A percentile compares a stretch with the other conserved stretches of the same genome.
Conservation (phyloP, 2,113 vertebrate species). For the Labeo rohita region DNA sequence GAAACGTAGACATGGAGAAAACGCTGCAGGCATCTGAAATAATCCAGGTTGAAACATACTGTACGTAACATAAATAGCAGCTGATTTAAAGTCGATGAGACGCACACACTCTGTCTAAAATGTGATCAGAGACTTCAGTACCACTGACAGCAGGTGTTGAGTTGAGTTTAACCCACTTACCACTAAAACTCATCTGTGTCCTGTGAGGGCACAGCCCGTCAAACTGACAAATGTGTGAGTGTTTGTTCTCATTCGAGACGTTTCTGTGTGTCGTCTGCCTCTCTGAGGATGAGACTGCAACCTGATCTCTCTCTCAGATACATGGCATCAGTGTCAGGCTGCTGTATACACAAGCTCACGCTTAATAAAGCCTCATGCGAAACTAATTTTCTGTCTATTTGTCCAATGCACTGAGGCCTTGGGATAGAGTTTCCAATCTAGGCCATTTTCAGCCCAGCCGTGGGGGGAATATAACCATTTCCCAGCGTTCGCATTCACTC, state of each 20-base stretch:
- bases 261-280: conserved; percentile 58
- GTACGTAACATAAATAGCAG: no score
- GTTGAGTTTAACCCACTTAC: not conserved
- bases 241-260: conserved; percentile 51
- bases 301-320: conserved; percentile 67
- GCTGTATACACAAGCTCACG: conserved; percentile 73
- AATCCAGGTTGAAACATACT: no score
- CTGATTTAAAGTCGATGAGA: not conserved
- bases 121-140: not conserved
- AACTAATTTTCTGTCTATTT: conserved; percentile 81
- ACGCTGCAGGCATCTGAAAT: no score
- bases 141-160: not conserved
- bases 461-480: conserved; percentile 66
- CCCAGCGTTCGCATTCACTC: not conserved
- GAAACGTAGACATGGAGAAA: no score
- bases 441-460: conserved; percentile 70
- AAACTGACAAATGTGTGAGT: conserved; percentile 35
- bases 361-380: conserved; percentile 75
- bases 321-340: conserved; percentile 69
- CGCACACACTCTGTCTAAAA: not conserved
- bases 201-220: not conserved
- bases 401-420: conserved; percentile 71
- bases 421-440: conserved; percentile 73
- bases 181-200: not conserved
- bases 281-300: conserved; percentile 64